Percentiles rank a stretch among this genome's conserved stretches.
These are phyloP conservation scores for Lycopodina hypogea DNA, from an alignment of 37 sponge, comb jelly and placozoan species.

Conservation along the genomic window DNA sequence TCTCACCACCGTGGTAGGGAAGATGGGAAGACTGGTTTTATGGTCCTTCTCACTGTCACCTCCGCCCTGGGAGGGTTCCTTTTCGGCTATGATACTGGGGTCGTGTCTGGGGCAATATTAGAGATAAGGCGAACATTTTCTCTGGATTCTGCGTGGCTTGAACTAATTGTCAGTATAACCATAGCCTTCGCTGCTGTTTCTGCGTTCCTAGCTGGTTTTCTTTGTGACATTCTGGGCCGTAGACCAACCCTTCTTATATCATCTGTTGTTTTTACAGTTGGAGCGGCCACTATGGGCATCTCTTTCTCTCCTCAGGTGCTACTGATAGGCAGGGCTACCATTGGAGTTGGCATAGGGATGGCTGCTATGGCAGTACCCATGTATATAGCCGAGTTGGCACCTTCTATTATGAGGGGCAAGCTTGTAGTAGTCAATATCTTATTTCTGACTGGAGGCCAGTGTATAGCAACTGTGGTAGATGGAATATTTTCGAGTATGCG, in stretches of 20 bases:
- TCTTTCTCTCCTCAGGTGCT: slow-evolving; percentile 51
- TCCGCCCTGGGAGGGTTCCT: slow-evolving; percentile 75
- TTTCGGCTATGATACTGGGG: slow-evolving; percentile 95
- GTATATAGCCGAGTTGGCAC: slow-evolving; percentile 84
- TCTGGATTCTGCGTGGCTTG: slow-evolving; percentile 54
- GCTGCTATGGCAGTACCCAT: slow-evolving; percentile 81
- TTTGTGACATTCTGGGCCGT: slow-evolving; percentile 68
- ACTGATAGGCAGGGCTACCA: slow-evolving; percentile 66
- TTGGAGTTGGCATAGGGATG: slow-evolving; percentile 80
- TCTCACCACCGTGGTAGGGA: no score
- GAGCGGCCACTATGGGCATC: slow-evolving; percentile 65
- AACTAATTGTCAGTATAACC: slow-evolving; percentile 80
- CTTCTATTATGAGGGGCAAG: slow-evolving; percentile 75
- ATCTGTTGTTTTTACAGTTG: slow-evolving; percentile 81
- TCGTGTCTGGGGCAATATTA: slow-evolving; percentile 89
- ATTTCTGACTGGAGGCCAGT: slow-evolving; percentile 88
- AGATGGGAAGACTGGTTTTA: not conserved
- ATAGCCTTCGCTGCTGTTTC: slow-evolving; percentile 77
- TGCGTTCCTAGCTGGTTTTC: slow-evolving; percentile 45
- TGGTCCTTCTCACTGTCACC: slow-evolving; percentile 15
- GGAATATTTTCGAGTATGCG: slow-evolving; percentile 61
- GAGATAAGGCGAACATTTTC: slow-evolving; percentile 39
- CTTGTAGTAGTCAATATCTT: slow-evolving; percentile 68
- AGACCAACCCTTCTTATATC: slow-evolving; percentile 66
- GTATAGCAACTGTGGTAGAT: slow-evolving; percentile 70